Evolutionary conservation across 2,888 invertebrate genomes (phyloP).

Genomic region (Habrosyne pyritoides): DNA sequence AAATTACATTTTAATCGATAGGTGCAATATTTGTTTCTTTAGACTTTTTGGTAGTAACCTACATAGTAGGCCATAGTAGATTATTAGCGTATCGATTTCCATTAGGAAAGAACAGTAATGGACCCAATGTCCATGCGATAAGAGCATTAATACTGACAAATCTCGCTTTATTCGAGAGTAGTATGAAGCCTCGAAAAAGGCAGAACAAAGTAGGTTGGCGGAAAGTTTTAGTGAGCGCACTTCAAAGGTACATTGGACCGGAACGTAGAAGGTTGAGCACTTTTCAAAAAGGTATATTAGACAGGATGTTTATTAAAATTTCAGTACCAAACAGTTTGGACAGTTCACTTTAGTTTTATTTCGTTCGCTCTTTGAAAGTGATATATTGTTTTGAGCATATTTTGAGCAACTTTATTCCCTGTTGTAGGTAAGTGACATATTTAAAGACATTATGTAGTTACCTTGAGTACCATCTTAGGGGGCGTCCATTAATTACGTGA

Average conservation of each 20-base stretch:
- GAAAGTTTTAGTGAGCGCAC: slow-evolving; percentile 3
- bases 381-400: too few relatives aligned
- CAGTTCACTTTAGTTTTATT: neutral
- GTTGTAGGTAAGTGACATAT: too few relatives aligned
- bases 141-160: slow-evolving; percentile 40
- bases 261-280: neutral
- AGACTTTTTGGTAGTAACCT: slow-evolving; percentile 15
- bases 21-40: too few relatives aligned
- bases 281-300: slow-evolving; percentile 2
- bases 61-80: slow-evolving; percentile 38
- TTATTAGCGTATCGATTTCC: slow-evolving; percentile 65
- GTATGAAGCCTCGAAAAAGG: slow-evolving; percentile 20
- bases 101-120: slow-evolving; percentile 63
- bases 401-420: too few relatives aligned
- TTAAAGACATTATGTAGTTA: too few relatives aligned
- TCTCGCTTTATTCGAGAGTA: slow-evolving; percentile 28
- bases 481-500: too few relatives aligned
- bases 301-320: neutral
- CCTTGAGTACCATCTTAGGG: too few relatives aligned
- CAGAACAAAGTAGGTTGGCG: slow-evolving; percentile 12
- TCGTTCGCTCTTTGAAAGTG: neutral
- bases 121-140: slow-evolving; percentile 42
- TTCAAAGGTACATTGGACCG: neutral
- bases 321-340: neutral
- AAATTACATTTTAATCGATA: too few relatives aligned